Evolutionary conservation across 2,113 vertebrate genomes (phyloP).

Genomic region (Amblyopsis rosae): DNA sequence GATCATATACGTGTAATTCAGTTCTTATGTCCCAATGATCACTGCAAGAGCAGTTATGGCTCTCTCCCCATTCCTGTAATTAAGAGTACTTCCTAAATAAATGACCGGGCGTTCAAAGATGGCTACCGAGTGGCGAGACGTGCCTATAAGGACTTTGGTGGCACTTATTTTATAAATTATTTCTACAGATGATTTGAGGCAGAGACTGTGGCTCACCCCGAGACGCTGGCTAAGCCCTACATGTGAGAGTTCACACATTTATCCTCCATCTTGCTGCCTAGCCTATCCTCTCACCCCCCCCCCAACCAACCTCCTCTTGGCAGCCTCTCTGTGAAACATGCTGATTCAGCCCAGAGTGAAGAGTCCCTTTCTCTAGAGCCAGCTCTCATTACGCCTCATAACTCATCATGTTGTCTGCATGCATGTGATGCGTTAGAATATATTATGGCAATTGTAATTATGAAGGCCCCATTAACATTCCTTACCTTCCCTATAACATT

Average conservation of each 20-base stretch:
- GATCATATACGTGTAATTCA: too few species aligned
- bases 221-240: conserved; percentile 49
- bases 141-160: too few species aligned
- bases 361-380: conserved; percentile 15
- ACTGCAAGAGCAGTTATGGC: too few species aligned
- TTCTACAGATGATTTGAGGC: conserved; percentile 36
- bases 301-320: conserved; percentile 37
- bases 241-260: conserved; percentile 42
- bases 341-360: conserved; percentile 57
- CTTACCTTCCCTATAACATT: not conserved
- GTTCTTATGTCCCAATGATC: too few species aligned
- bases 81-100: too few species aligned
- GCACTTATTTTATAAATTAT: conserved; percentile 36
- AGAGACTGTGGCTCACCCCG: conserved; percentile 36
- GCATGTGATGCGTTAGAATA: conserved; percentile 24
- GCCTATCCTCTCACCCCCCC: not conserved
- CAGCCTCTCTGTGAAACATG: conserved; percentile 42
- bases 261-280: conserved; percentile 46
- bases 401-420: not conserved
- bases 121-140: too few species aligned
- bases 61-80: too few species aligned
- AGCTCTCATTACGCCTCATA: not conserved
- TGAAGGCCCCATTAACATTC: too few species aligned
- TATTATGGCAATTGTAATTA: conserved; percentile 13
- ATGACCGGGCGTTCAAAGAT: too few species aligned